These are phyloP conservation scores for Hirtodrosophila alboralis DNA, from an alignment of 2,888 invertebrate genomes.

Conservation along the genomic window DNA sequence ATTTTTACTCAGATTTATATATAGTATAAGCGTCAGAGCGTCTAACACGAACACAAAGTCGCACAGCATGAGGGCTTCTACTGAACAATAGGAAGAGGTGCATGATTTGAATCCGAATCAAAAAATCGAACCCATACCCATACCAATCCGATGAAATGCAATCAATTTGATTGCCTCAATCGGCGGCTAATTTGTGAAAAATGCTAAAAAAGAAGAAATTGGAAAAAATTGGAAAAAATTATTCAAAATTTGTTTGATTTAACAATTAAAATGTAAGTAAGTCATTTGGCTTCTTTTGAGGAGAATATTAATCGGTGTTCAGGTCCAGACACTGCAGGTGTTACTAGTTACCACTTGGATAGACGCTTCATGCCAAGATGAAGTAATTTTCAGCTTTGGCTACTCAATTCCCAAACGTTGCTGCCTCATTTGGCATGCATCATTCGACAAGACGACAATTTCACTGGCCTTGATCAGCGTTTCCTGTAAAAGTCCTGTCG, in stretches of 20 bases:
- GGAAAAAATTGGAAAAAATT: conserved; percentile 32
- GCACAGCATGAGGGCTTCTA: conserved; percentile 58
- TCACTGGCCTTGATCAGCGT: conserved; percentile 68
- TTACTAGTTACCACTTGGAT: conserved; percentile 23
- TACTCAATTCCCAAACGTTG: conserved; percentile 22
- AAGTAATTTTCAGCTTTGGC: conserved; percentile 58
- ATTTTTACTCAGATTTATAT: conserved; percentile 40
- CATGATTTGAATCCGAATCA: conserved; percentile 5
- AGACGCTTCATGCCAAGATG: conserved; percentile 32
- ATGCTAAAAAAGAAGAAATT: conserved; percentile 36
- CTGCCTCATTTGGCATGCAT: conserved; percentile 59
- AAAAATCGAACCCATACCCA: conserved; percentile 8
- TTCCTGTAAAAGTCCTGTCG: conserved; percentile 35
- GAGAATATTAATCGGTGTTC: conserved; percentile 42
- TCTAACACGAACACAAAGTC: conserved; percentile 46
- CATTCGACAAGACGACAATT: conserved; percentile 55
- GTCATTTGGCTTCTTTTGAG: conserved; percentile 12
- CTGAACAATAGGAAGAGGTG: conserved; percentile 1
- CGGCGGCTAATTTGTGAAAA: conserved; percentile 77
- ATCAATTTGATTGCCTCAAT: conserved; percentile 81
- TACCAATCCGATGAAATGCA: conserved; percentile 51
- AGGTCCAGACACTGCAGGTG: conserved; percentile 44
- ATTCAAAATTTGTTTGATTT: conserved; percentile 71
- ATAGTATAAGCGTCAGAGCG: conserved; percentile 64
- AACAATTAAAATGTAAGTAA: conserved; percentile 54